These are phyloP conservation scores for Lepas anatifera DNA, from an alignment of 2,888 invertebrate species.

Conservation along the genomic window DNA sequence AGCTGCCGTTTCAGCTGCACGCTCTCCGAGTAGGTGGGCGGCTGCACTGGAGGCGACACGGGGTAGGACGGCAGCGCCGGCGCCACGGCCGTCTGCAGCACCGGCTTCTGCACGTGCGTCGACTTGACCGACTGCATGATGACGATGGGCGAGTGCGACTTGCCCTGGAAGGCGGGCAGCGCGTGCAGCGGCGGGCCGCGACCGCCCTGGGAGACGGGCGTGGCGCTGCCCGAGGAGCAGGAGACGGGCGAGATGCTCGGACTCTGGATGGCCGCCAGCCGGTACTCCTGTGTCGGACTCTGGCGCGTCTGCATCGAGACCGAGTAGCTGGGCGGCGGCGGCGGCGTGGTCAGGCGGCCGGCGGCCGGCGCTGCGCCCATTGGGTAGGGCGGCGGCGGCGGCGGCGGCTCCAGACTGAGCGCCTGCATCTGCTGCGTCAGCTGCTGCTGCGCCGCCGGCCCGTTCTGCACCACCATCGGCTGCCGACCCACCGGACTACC, in stretches of 20 bases:
- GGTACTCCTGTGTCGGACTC: conserved; percentile 49
- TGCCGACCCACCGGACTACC: conserved; percentile 45
- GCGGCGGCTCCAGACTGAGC: conserved; percentile 49
- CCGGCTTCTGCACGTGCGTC: conserved; percentile 84
- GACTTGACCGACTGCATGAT: conserved; percentile 96
- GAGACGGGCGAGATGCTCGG: conserved; percentile 23
- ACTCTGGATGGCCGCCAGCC: conserved; percentile 20
- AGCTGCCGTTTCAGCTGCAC: conserved; percentile 24
- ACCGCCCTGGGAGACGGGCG: conserved; percentile 22
- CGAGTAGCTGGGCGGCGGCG: conserved; percentile 68
- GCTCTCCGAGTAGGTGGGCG: conserved; percentile 14
- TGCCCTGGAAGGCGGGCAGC: conserved; percentile 74
- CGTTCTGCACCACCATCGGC: conserved; percentile 63
- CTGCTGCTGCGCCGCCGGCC: conserved; percentile 70
- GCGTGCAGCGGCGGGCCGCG: conserved; percentile 60
- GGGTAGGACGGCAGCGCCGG: conserved; percentile 39
- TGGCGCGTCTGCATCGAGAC: conserved; percentile 76
- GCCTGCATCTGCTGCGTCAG: conserved; percentile 79
- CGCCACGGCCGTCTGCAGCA: conserved; percentile 89
- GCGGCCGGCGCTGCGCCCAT: conserved; percentile 45
- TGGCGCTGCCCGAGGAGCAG: conserved; percentile 24
- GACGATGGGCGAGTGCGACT: conserved; percentile 80
- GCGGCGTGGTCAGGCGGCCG: conserved; percentile 38
- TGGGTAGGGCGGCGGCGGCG: conserved; percentile 50
- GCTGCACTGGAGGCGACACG: conserved; percentile 32